These are phyloP conservation scores for Tricholauxania praeusta DNA, from an alignment of 2,888 invertebrate species.

Conservation along the genomic window DNA sequence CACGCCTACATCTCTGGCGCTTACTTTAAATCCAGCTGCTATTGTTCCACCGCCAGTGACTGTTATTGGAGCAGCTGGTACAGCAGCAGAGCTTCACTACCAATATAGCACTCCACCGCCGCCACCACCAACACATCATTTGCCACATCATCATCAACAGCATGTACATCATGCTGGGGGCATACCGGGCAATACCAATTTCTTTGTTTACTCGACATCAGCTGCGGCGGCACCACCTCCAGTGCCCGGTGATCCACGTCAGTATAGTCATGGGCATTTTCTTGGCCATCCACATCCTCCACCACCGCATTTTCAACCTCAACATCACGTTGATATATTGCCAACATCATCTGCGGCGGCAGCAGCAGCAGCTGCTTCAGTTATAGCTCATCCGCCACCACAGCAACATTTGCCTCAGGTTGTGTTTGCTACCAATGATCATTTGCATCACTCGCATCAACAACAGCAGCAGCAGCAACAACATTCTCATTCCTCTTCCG, in stretches of 20 bases:
- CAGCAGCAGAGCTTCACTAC: conserved; percentile 47
- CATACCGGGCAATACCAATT: conserved; percentile 50
- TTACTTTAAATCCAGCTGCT: conserved; percentile 48
- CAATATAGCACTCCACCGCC: conserved; percentile 52
- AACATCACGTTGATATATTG: conserved; percentile 41
- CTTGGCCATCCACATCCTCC: conserved; percentile 57
- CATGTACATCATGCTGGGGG: conserved; percentile 29
- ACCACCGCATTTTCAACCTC: conserved; percentile 53
- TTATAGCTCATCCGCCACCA: conserved; percentile 53
- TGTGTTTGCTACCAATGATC: conserved; percentile 55
- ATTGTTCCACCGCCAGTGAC: conserved; percentile 38
- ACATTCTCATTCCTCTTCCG: conserved; percentile 12
- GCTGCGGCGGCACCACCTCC: conserved; percentile 40
- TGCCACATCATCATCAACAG: conserved; percentile 41
- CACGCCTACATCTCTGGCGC: conserved; percentile 45
- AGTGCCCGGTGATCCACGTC: conserved; percentile 53
- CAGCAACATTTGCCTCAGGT: conserved; percentile 57
- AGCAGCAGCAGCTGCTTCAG: conserved; percentile 23
- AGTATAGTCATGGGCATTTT: conserved; percentile 55
- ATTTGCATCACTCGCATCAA: conserved; percentile 65
- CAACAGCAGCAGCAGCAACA: conserved; percentile 46
- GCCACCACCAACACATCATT: conserved; percentile 46
- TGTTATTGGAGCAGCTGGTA: conserved; percentile 37
- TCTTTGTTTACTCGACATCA: conserved; percentile 48
- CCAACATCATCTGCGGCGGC: conserved; percentile 35